Evolutionary conservation across 2,113 vertebrate species (phyloP), one percentile per base, ranked within the genome.

Genomic region (Leuciscus idus): DNA sequence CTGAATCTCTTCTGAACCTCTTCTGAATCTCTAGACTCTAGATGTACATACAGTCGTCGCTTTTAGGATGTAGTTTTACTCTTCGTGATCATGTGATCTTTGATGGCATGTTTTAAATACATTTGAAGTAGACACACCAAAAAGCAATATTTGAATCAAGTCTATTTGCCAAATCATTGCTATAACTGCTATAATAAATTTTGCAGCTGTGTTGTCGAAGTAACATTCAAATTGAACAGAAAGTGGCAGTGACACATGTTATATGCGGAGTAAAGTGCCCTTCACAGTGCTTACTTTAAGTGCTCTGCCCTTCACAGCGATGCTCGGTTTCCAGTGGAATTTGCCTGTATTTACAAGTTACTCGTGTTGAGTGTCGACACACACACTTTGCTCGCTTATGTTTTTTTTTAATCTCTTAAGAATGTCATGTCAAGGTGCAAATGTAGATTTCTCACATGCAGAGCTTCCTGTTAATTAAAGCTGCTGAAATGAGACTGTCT

Each of bases 261-360:
- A 43, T 8, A 43, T 7, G 8, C 39, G 0, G 39, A 10, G 33
- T 70, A 39, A 72, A 43, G 39, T 48, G 43, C 72, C 23, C 36
- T 74, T 73, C 39, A 70, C 21, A 46, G 70, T 73, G n/a, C 72
- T 74, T 26, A 15, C 72, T 46, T 48, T 26, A 73, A 73, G 70
- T 73, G 70, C 19, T 39, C 1, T 36, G 66, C 7, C 66, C 66
- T 70, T 70, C 70, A 43, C 36, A 73, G 36, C 21, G 33, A 70
- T 4, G 33, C 57, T 21, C 2, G 2, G 5, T 26, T 26, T 62
- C 3, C 3, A 26, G 4, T 26, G 59, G 59, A 62, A 62, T n/a
- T 26, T 9, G 8, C n/a, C 61, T 9, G 2, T 57, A 50, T 50
- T 50, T 50, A 50, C 48, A 50, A 66, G 55, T n/a, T 9, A 6